phyloP scores from a whole-genome alignment of 2,797 vertebrate genomes.

The Telmatherina bonti region DNA sequence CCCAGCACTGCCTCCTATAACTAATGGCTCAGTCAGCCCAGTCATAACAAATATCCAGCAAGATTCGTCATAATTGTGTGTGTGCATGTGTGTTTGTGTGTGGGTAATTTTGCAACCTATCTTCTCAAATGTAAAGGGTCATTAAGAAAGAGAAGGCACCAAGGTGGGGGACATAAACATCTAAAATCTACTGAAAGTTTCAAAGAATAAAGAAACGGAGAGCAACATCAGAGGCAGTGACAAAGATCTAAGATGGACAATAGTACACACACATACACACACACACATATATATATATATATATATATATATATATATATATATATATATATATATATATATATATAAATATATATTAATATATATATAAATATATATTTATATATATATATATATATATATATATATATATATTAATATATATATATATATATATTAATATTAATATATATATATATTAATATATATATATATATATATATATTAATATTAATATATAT shows the following conservation, averaged over 20 bases:
- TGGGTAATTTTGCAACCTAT: conserved; percentile 48
- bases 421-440: too few species aligned
- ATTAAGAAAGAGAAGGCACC: conserved; percentile 52
- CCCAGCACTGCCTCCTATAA: conserved; percentile 81
- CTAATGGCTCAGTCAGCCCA: conserved; percentile 84
- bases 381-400: too few species aligned
- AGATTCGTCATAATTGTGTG: conserved; percentile 84
- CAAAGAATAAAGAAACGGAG: conserved; percentile 18
- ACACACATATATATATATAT: too few species aligned
- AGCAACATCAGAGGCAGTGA: conserved; percentile 18
- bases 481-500: too few species aligned
- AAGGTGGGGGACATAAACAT: conserved; percentile 53
- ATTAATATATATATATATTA: too few species aligned
- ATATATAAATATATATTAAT: too few species aligned
- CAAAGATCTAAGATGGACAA: conserved; percentile 19
- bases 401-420: too few species aligned
- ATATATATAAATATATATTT: too few species aligned
- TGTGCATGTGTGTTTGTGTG: conserved; percentile 32
- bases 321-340: too few species aligned
- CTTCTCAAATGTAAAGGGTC: conserved; percentile 54
- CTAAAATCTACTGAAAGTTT: conserved; percentile 1
- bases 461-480: too few species aligned
- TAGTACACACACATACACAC: too few species aligned
- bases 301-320: too few species aligned
- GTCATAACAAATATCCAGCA: conserved; percentile 85